phyloP scores from a whole-genome alignment of 2,888 invertebrate species.

The Slavum lentiscoides region DNA sequence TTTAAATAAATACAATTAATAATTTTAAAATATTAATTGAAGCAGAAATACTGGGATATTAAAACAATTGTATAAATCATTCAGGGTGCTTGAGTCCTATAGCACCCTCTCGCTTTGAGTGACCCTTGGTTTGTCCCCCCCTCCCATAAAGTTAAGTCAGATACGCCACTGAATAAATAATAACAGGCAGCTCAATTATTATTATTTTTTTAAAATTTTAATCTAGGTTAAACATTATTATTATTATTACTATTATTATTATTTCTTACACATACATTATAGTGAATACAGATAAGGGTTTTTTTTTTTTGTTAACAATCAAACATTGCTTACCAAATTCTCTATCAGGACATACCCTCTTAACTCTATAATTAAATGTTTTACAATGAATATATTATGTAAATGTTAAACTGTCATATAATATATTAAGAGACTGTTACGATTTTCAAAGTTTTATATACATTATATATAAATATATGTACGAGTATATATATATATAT shows the following conservation, averaged over 20 bases:
- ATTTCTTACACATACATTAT: slow-evolving; percentile 21
- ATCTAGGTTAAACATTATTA: slow-evolving; percentile 20
- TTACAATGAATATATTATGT: slow-evolving; percentile 30
- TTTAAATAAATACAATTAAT: no score
- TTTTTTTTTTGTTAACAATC: slow-evolving; percentile 4
- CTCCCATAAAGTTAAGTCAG: no score
- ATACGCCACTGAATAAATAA: neutral
- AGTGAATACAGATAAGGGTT: neutral
- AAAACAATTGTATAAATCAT: no score
- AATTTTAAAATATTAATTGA: no score
- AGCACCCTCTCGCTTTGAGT: no score
- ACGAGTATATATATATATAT: slow-evolving; percentile 13
- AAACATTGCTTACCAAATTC: slow-evolving; percentile 15
- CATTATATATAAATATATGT: slow-evolving; percentile 25
- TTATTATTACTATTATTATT: neutral
- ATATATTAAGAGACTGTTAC: slow-evolving; percentile 43
- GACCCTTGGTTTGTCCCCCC: no score
- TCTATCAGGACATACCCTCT: slow-evolving; percentile 9
- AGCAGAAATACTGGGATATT: no score
- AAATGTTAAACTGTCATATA: slow-evolving; percentile 25
- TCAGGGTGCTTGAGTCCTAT: no score
- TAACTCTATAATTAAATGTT: slow-evolving; percentile 11
- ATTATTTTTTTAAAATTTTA: slow-evolving; percentile 31
- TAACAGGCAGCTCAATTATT: slow-evolving; percentile 46
- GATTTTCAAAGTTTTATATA: slow-evolving; percentile 37